A percentile compares a stretch with the other conserved stretches of the same genome.
phyloP scores from a whole-genome alignment of 2,113 vertebrate genomes.

The Sus scrofa region DNA sequence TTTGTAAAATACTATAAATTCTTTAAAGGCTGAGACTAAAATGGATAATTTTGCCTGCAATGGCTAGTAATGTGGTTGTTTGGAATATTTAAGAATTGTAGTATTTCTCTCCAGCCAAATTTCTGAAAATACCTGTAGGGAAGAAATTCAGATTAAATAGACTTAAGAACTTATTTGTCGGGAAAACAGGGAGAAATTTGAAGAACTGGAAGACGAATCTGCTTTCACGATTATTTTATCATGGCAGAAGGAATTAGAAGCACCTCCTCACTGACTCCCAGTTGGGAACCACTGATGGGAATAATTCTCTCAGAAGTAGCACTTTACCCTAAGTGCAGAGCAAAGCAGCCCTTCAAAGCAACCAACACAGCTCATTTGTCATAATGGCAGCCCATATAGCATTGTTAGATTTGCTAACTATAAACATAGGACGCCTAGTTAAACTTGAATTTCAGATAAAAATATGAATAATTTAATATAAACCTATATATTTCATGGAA shows the following conservation, averaged over 20 bases:
- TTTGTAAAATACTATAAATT: conserved; percentile 5
- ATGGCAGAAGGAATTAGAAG: not conserved
- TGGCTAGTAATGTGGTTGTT: conserved; percentile 3
- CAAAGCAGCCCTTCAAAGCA: not conserved
- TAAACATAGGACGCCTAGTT: not conserved
- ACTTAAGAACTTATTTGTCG: not conserved
- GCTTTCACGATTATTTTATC: not conserved
- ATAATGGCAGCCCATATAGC: not conserved
- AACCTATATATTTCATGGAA: conserved; percentile 22
- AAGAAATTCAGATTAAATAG: conserved; percentile 25
- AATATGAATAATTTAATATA: conserved; percentile 21
- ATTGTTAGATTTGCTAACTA: not conserved
- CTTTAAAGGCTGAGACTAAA: not conserved
- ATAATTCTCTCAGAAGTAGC: not conserved
- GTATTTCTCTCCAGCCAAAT: not conserved
- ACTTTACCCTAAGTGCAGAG: not conserved
- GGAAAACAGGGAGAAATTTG: not conserved
- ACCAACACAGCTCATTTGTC: not conserved
- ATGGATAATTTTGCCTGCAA: not conserved
- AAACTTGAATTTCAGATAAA: conserved; percentile 63
- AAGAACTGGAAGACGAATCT: not conserved
- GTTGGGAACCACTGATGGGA: not conserved
- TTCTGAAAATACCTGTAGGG: not conserved
- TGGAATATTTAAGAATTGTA: conserved; percentile 25
- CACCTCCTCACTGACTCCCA: not conserved